phyloP scores from a whole-genome alignment of 2,888 invertebrate genomes.

The Dryadula phaetusa region DNA sequence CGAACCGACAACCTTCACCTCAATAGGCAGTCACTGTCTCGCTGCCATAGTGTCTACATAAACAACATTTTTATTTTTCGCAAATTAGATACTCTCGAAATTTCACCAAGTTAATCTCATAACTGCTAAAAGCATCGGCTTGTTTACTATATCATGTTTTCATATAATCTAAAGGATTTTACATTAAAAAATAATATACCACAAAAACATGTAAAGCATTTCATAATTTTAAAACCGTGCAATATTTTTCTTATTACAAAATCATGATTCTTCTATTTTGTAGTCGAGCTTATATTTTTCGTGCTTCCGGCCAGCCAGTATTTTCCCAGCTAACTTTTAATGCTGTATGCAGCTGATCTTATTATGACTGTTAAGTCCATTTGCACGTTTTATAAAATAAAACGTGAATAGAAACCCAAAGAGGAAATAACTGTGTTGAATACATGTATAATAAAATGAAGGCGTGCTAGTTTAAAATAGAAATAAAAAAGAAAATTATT shows the following conservation, averaged over 20 bases:
- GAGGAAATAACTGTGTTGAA: constrained; percentile 5
- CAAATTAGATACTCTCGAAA: too few relatives aligned
- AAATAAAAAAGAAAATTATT: constrained; percentile 2
- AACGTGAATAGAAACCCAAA: constrained; percentile 17
- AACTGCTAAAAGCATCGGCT: neutral
- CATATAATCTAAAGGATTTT: neutral
- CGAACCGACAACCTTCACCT: too few relatives aligned
- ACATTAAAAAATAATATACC: neutral
- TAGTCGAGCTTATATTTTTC: constrained; percentile 11
- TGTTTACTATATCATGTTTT: neutral
- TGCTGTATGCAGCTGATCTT: constrained; percentile 15
- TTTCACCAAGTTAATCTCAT: neutral
- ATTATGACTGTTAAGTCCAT: constrained; percentile 12
- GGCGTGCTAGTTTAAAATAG: neutral
- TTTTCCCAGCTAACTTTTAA: constrained; percentile 20
- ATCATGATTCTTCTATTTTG: neutral
- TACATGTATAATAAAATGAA: constrained; percentile 3
- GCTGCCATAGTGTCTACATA: too few relatives aligned
- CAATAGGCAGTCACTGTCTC: too few relatives aligned
- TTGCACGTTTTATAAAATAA: constrained; percentile 16
- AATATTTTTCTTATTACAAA: constrained; percentile 6
- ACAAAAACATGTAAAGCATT: neutral
- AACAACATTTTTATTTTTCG: too few relatives aligned
- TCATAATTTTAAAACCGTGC: neutral
- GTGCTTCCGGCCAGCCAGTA: neutral